Evolutionary conservation across 2,797 vertebrate species (phyloP).

Genomic region (Micromesistius poutassou): DNA sequence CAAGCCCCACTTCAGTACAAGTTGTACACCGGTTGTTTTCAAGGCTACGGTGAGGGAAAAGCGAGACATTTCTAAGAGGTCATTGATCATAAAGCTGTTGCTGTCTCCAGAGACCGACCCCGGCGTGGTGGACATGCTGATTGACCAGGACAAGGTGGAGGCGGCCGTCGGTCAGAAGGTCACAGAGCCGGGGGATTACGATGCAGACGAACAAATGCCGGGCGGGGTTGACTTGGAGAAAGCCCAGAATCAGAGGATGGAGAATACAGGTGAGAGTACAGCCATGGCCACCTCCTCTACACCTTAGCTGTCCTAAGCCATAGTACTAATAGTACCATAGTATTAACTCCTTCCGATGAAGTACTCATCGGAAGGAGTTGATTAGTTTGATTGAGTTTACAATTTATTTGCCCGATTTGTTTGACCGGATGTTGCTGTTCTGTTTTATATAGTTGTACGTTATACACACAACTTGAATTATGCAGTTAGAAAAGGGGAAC

Average conservation of each 20-base stretch:
- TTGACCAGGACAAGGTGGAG: slow-evolving; percentile 33
- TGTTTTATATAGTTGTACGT: too few species aligned
- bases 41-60: not conserved
- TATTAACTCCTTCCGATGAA: too few species aligned
- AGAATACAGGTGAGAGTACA: slow-evolving; percentile 49
- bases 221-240: slow-evolving; percentile 45
- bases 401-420: not conserved
- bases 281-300: not conserved
- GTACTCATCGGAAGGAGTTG: too few species aligned
- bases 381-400: not conserved
- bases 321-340: too few species aligned
- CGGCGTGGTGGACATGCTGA: slow-evolving; percentile 51
- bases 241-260: slow-evolving; percentile 29
- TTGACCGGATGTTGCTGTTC: too few species aligned
- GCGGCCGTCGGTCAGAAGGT: slow-evolving; percentile 34
- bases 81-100: not conserved
- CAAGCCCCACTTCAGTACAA: not conserved
- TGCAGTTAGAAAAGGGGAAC: too few species aligned
- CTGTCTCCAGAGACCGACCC: slow-evolving; percentile 38
- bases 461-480: too few species aligned
- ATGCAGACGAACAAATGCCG: slow-evolving; percentile 47
- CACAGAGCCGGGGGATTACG: slow-evolving; percentile 54
- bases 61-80: not conserved
- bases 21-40: not conserved
- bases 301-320: not conserved